Percentiles rank a stretch among this genome's conserved stretches.
phyloP scores from a whole-genome alignment of 2,888 invertebrate genomes.

The Shargacucullia verbasci region DNA sequence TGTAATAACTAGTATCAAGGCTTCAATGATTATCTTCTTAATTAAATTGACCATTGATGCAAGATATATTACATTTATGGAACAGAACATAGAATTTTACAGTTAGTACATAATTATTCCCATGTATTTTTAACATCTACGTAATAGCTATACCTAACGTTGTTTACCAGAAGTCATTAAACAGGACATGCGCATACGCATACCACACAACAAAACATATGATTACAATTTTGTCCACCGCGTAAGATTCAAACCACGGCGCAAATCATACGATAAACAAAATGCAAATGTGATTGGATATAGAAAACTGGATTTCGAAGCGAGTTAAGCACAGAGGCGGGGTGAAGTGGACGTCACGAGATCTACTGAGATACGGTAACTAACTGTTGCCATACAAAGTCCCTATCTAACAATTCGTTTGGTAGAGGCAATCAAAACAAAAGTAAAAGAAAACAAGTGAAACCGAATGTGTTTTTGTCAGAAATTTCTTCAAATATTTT shows the following conservation, averaged over 20 bases:
- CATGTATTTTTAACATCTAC: too few species aligned
- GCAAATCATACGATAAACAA: conserved; percentile 68
- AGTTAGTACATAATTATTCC: too few species aligned
- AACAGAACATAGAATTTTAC: too few species aligned
- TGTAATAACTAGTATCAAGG: too few species aligned
- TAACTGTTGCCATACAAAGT: neutral
- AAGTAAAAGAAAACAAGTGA: too few species aligned
- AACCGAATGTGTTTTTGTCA: too few species aligned
- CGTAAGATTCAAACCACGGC: conserved; percentile 57
- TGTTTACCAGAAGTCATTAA: conserved; percentile 26
- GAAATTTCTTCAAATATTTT: too few species aligned
- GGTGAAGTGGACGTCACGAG: conserved; percentile 75
- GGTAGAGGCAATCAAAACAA: too few species aligned
- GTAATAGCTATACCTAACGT: neutral
- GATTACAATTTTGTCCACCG: conserved; percentile 44
- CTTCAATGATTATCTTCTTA: too few species aligned
- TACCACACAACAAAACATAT: conserved; percentile 11
- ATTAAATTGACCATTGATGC: too few species aligned
- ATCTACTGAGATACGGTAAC: conserved; percentile 7
- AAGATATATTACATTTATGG: too few species aligned
- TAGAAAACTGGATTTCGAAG: conserved; percentile 69
- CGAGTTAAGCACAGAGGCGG: conserved; percentile 79
- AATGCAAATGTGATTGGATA: conserved; percentile 76
- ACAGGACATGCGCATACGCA: conserved; percentile 17
- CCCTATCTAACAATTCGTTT: too few species aligned